Evolutionary conservation across 2,797 vertebrate species (phyloP), one percentile per base, ranked within the genome.

Genomic region (Enteromius anoplus): DNA sequence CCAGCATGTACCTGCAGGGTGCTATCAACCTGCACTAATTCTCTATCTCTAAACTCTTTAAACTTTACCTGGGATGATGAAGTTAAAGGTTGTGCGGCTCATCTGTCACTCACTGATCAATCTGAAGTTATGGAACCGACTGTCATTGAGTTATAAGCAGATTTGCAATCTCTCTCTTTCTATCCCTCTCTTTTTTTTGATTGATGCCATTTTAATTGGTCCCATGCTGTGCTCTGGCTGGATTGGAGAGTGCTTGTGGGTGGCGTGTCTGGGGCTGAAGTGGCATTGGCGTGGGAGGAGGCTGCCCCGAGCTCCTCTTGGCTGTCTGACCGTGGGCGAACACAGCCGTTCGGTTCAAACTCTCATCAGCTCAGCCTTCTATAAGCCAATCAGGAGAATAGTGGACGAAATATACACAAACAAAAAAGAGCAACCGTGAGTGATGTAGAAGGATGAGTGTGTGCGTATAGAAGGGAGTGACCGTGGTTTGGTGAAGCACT

Each of bases 311-410:
- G 75, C 84, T 88, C 32, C 84, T 84, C 82, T 40, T 81, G 70
- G 71, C 85, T 80, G 85, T 80, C 85, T 83, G 83, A 85, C 87
- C 53, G 87, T 88, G 84, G 87, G 87, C 78, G 87, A 75, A 75
- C 26, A 21, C 34, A 70, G 81, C 70, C 55, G 72, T 76, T 85
- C 73, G 1, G 78, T 53, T 65, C 80, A 82, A 76, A 84, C 81
- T 84, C 85, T 87, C 82, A 88, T 87, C 84, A 84, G 85, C 82
- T 88, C 85, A 85, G 55, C 76, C 84, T 79, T 77, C 73, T 53
- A 60, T 53, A 78, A 75, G 11, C 84, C 76, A 76, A 75, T 76
- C 72, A 64, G 51, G 51, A 58, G 51, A 83, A 60, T 15, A 23
- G 66, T 55, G 65, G 40, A 11, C 66, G 75, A 65, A 76, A 80